phyloP scores from a whole-genome alignment of 2,888 invertebrate genomes.

The Eurytoma adleriae region DNA sequence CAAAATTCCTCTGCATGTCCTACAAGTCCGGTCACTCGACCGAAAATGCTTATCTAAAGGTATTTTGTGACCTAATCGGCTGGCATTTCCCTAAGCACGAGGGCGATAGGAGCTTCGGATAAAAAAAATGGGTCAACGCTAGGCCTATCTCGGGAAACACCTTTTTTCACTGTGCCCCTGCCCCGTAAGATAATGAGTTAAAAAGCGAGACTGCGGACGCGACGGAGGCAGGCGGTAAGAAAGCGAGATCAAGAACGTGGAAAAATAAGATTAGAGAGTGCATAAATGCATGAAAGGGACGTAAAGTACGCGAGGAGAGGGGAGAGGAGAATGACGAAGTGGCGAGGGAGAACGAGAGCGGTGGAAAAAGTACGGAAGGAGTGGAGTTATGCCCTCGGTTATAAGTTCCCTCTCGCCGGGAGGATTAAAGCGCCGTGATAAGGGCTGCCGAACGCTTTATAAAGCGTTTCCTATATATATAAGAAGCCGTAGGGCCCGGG shows the following conservation, averaged over 20 bases:
- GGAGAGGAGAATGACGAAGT: not conserved
- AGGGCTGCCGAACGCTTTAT: conserved; percentile 46
- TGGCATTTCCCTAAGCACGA: too few species aligned
- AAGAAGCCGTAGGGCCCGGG: not conserved
- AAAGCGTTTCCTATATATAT: conserved; percentile 25
- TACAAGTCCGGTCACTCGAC: not conserved
- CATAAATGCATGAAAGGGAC: not conserved
- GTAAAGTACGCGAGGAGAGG: not conserved
- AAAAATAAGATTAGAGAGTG: conserved; percentile 18
- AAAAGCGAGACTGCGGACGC: not conserved
- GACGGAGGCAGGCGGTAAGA: not conserved
- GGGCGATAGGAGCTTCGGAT: not conserved
- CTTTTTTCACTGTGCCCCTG: conserved; percentile 2
- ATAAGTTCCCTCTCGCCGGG: conserved; percentile 34
- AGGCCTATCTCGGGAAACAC: conserved; percentile 5
- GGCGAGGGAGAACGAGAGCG: not conserved
- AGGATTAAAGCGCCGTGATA: conserved; percentile 48
- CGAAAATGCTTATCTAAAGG: not conserved
- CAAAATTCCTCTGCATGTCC: not conserved
- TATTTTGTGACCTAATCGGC: not conserved
- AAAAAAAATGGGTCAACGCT: conserved; percentile 10
- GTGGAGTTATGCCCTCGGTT: conserved; percentile 29
- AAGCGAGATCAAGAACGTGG: conserved; percentile 25
- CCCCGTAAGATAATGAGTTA: not conserved
- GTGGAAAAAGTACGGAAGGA: not conserved